Evolutionary conservation across 2,797 vertebrate genomes (phyloP).

Genomic region (Falco columbarius): DNA sequence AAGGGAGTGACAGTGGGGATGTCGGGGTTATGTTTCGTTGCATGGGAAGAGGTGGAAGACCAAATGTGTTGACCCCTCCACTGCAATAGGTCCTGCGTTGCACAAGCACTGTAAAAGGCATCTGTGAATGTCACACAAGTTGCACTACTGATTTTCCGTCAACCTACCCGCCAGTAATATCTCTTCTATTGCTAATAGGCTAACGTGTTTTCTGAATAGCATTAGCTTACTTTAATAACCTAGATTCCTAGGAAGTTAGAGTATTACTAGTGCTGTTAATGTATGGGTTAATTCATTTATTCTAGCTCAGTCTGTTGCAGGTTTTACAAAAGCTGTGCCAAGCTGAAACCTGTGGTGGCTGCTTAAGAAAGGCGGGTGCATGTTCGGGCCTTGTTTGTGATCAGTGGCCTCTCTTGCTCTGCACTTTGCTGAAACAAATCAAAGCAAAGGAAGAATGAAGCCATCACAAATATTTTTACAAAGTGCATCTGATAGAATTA

Average conservation of each 20-base stretch:
- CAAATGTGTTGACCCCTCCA: not conserved
- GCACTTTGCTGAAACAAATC: not conserved
- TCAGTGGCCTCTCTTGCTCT: not conserved
- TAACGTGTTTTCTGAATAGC: not conserved
- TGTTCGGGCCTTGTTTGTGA: not conserved
- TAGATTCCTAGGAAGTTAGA: not conserved
- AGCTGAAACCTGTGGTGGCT: not conserved
- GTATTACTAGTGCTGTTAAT: not conserved
- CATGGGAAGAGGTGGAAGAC: not conserved
- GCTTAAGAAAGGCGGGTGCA: not conserved
- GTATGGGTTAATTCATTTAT: not conserved
- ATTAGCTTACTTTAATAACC: not conserved
- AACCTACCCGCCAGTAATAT: not conserved
- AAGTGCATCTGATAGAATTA: not conserved
- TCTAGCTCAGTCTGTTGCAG: not conserved
- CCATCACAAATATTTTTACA: not conserved
- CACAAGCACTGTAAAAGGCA: not conserved
- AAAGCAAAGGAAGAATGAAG: not conserved
- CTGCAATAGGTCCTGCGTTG: not conserved
- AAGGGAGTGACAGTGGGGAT: not conserved
- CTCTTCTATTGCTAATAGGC: not conserved
- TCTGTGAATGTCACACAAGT: not conserved
- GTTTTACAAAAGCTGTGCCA: not conserved
- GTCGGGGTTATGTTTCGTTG: not conserved
- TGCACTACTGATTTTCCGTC: not conserved